Percentiles rank a stretch among this genome's conserved stretches.
phyloP scores from a whole-genome alignment of 2,113 vertebrate genomes.

The Epinephelus moara region DNA sequence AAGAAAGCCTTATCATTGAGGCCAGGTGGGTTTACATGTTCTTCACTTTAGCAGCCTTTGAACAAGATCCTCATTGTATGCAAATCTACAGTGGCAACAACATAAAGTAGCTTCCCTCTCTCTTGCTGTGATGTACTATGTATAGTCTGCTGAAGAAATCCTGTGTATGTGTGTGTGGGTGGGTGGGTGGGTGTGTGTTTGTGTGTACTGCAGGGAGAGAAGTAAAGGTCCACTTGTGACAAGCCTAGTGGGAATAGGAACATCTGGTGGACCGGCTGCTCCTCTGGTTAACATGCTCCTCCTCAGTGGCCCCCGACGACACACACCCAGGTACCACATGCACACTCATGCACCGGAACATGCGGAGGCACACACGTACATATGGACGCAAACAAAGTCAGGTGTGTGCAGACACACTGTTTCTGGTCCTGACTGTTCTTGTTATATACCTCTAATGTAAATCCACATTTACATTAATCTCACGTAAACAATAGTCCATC shows the following conservation, averaged over 20 bases:
- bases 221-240: slow-evolving; percentile 85
- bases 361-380: slow-evolving; percentile 28
- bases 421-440: slow-evolving; percentile 3
- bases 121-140: slow-evolving; percentile 29
- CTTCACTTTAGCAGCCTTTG: slow-evolving; percentile 25
- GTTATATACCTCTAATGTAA: slow-evolving; percentile 12
- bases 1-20: slow-evolving; percentile 20
- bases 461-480: slow-evolving; percentile 6
- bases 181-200: slow-evolving; percentile 43
- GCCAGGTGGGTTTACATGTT: slow-evolving; percentile 49
- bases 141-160: slow-evolving; percentile 44
- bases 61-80: slow-evolving; percentile 50
- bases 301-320: slow-evolving; percentile 75
- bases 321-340: slow-evolving; percentile 59
- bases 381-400: slow-evolving; percentile 41
- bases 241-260: slow-evolving; percentile 81
- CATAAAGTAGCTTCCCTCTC: slow-evolving; percentile 32
- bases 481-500: slow-evolving; percentile 38
- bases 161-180: slow-evolving; percentile 5
- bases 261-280: slow-evolving; percentile 86
- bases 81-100: slow-evolving; percentile 38
- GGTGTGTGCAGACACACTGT: slow-evolving; percentile 3
- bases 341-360: slow-evolving; percentile 49
- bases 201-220: slow-evolving; percentile 67
- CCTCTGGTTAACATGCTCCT: slow-evolving; percentile 85